Evolutionary conservation across 2,797 vertebrate genomes (phyloP).

Genomic region (Nyctibius grandis): DNA sequence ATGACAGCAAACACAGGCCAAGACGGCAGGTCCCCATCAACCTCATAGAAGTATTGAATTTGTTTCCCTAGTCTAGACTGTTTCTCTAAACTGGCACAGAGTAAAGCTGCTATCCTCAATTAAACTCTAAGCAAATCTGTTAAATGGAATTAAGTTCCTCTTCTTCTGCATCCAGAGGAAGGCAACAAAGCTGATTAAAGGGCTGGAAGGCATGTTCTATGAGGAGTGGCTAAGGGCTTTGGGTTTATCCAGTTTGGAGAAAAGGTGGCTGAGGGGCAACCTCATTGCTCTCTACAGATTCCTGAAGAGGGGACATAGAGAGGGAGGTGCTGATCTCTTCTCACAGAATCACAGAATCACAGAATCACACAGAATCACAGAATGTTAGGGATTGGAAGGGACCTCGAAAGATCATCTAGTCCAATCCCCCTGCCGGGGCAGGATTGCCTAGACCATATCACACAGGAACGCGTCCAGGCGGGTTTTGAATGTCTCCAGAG

Average conservation of each 20-base stretch:
- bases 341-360: too few relatives aligned
- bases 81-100: not conserved
- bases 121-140: not conserved
- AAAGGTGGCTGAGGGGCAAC: not conserved
- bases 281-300: not conserved
- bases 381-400: too few relatives aligned
- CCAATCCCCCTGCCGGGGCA: too few relatives aligned
- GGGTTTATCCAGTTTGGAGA: not conserved
- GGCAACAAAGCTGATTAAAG: not conserved
- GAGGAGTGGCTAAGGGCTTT: rapidly evolving
- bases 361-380: too few relatives aligned
- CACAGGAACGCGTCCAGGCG: too few relatives aligned
- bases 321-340: not conserved
- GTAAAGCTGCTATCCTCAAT: not conserved
- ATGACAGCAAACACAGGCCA: not conserved
- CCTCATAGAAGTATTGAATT: not conserved
- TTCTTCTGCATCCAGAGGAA: not conserved
- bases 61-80: not conserved
- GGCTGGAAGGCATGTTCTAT: not conserved
- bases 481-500: too few relatives aligned
- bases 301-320: not conserved
- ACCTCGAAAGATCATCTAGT: too few relatives aligned
- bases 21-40: not conserved
- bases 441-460: too few relatives aligned
- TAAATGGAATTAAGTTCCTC: not conserved